Evolutionary conservation across 2,113 vertebrate genomes (phyloP).

Genomic region (Albula glossodonta): DNA sequence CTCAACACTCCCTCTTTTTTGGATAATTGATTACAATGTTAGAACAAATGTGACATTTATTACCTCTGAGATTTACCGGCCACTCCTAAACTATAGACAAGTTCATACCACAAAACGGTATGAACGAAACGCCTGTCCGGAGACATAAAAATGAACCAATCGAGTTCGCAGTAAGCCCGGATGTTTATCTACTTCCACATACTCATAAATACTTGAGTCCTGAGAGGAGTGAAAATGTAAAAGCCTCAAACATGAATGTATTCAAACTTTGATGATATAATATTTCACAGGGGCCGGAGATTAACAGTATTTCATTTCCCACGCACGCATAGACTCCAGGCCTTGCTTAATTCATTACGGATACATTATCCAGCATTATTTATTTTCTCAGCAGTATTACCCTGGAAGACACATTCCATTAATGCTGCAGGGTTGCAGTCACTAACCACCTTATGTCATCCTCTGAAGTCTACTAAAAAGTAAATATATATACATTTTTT

Average conservation of each 20-base stretch:
- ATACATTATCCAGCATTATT: conserved; percentile 12
- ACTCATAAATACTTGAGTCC: conserved; percentile 29
- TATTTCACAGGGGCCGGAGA: background rate
- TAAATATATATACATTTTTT: background rate
- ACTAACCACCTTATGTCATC: background rate
- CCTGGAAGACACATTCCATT: background rate
- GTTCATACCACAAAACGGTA: conserved; percentile 23
- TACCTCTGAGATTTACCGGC: conserved; percentile 35
- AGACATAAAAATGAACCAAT: conserved; percentile 34
- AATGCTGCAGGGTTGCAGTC: background rate
- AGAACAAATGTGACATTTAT: conserved; percentile 33
- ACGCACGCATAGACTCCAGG: background rate
- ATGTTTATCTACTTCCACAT: conserved; percentile 21
- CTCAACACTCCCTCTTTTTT: conserved; percentile 29
- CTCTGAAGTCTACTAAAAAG: background rate
- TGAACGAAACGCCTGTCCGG: conserved; percentile 32
- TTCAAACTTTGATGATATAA: conserved; percentile 15
- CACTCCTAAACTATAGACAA: conserved; percentile 29
- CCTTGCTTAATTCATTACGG: background rate
- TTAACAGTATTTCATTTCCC: background rate
- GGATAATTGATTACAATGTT: conserved; percentile 35
- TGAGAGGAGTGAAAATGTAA: conserved; percentile 18
- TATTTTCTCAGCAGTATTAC: background rate
- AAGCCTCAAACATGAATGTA: background rate
- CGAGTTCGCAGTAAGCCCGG: background rate